Evolutionary conservation across 2,113 vertebrate genomes (phyloP), one percentile per base, ranked within the genome.

Genomic region (Bos indicus): DNA sequence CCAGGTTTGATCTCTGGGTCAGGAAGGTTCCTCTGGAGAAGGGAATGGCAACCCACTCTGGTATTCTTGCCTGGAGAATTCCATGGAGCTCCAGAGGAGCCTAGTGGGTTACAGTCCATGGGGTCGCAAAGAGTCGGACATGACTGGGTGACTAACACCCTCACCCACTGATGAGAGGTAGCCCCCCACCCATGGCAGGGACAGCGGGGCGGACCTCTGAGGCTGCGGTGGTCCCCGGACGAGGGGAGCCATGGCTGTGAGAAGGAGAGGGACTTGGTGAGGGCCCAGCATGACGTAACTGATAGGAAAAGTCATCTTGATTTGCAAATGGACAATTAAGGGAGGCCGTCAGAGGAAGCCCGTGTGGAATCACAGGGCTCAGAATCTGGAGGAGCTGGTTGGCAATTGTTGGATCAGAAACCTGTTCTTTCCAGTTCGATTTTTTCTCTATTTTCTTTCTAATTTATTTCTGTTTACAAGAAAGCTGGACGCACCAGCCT

Each of bases 161-260:
- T 43, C 71, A 43, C 3, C 60, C 60, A 16, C 30, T 14, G 0
- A 33, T 0, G 30, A 8, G 7, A 15, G 14, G 33, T 7, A 46
- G 33, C 21, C 4, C 26, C 28, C 46, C 25, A 3, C 5, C 21
- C 6, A 5, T 0, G 0, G 0, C 3, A 19, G 30, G n/a, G 36
- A 51, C 52, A 7, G 10, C 21, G 74, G 81, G 87, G 78, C 33
- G 2, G 60, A 36, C 15, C 52, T 14, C 25, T 1, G 43, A 13
- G 78, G 26, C 26, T 33, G 84, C 0, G 0, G 51, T 1, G 21
- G 40, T 15, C 60, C 19, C 5, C 0, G 0, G 77, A 21, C 0
- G 1, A 57, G 56, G 40, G 4, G 48, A 30, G 12, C 51, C 30
- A 0, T 0, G 1, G 71, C 40, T 9, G 16, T 21, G 51, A 40